Conservation (phyloP, 2,113 vertebrate species). For the Conger conger region DNA sequence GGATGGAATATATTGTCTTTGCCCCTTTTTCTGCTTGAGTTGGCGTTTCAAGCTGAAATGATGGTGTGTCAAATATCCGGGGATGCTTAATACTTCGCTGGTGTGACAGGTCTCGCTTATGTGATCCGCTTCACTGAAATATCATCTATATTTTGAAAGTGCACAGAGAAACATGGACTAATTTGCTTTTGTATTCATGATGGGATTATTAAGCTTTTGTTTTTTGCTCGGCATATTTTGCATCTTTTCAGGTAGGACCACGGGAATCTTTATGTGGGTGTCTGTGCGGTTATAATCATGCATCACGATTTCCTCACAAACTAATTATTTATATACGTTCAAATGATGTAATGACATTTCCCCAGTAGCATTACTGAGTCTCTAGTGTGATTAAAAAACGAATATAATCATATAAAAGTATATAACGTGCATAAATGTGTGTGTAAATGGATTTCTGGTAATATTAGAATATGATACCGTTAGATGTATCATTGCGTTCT, state of each 20-base stretch:
- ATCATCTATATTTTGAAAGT: slow-evolving; percentile 48
- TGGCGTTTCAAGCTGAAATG: slow-evolving; percentile 61
- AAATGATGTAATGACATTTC: neutral
- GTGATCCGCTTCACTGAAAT: slow-evolving; percentile 47
- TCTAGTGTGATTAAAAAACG: neutral
- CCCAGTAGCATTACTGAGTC: neutral
- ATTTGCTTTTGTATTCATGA: slow-evolving; percentile 56
- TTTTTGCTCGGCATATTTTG: slow-evolving; percentile 63
- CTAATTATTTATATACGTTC: neutral
- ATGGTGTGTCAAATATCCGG: slow-evolving; percentile 56
- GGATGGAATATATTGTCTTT: slow-evolving; percentile 49
- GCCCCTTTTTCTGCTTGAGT: slow-evolving; percentile 21
- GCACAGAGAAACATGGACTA: slow-evolving; percentile 74
- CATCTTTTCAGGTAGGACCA: slow-evolving; percentile 68
- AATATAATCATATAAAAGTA: neutral
- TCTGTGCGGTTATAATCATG: neutral
- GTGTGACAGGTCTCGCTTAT: slow-evolving; percentile 41
- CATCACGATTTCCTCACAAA: neutral
- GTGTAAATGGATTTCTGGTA: neutral
- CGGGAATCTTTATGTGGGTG: neutral
- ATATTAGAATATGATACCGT: neutral
- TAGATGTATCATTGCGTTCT: neutral
- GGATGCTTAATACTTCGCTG: slow-evolving; percentile 56
- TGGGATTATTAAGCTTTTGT: slow-evolving; percentile 69
- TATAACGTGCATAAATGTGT: neutral